Conservation (phyloP, 2,113 vertebrate species). For the Macroglossus sobrinus region DNA sequence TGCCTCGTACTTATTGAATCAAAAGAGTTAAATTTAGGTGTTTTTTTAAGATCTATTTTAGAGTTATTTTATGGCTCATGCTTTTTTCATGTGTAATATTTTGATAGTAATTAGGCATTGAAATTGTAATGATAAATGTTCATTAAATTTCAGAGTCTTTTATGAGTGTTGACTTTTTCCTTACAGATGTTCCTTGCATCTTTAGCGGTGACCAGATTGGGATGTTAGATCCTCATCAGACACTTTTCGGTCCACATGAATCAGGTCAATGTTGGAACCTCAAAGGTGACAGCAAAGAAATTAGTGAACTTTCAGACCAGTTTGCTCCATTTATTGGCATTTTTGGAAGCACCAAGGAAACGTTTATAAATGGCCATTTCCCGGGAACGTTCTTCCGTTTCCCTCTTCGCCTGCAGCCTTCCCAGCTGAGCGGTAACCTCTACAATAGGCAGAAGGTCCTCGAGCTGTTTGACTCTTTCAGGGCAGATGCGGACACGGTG, state of each 20-base stretch:
- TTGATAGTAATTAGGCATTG: background rate
- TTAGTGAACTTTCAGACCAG: slow-evolving; percentile 92
- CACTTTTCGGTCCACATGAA: slow-evolving; percentile 94
- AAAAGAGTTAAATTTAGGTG: background rate
- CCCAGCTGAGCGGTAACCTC: slow-evolving; percentile 93
- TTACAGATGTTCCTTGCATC: slow-evolving; percentile 97
- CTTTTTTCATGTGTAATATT: background rate
- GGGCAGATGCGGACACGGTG: slow-evolving; percentile 95
- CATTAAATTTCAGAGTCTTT: slow-evolving; percentile 19
- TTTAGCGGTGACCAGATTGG: slow-evolving; percentile 99
- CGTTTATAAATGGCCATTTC: slow-evolving; percentile 88
- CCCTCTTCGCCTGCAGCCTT: slow-evolving; percentile 93
- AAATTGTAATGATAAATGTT: background rate
- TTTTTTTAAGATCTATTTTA: background rate
- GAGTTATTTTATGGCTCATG: background rate
- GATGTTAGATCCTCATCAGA: slow-evolving; percentile 97
- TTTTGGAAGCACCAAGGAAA: slow-evolving; percentile 94
- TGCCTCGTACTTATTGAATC: background rate
- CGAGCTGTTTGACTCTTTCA: slow-evolving; percentile 97
- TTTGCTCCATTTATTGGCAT: slow-evolving; percentile 94
- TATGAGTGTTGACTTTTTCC: slow-evolving; percentile 42
- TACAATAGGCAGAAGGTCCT: slow-evolving; percentile 97
- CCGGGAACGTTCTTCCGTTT: slow-evolving; percentile 98
- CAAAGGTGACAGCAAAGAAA: slow-evolving; percentile 93
- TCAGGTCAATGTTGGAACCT: slow-evolving; percentile 99